Percentiles rank a stretch among this genome's conserved stretches.
Conservation (phyloP, 2,888 invertebrate genomes). For the Caenorhabditis zanzibari region DNA sequence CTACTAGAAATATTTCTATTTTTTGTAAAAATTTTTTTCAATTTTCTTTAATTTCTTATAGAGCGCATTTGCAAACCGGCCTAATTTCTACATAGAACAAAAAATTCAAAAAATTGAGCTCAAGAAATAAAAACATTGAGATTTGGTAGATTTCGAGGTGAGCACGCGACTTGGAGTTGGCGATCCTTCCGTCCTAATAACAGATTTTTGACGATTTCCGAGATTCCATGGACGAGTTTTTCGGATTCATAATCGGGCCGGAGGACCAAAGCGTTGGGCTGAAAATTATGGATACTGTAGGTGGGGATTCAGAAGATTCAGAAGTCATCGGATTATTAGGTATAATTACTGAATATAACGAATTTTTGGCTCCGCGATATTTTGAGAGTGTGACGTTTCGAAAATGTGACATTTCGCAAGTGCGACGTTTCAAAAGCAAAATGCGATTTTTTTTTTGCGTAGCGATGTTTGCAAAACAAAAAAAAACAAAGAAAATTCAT, state of each 20-base stretch:
- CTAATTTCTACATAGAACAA: too few relatives aligned
- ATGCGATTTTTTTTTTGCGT: too few relatives aligned
- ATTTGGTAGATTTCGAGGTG: slow-evolving; percentile 6
- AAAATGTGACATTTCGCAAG: too few relatives aligned
- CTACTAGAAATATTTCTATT: too few relatives aligned
- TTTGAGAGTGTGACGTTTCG: too few relatives aligned
- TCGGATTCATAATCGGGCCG: slow-evolving; percentile 46
- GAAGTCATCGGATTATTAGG: neutral
- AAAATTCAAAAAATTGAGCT: slow-evolving; percentile 18
- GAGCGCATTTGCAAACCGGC: too few relatives aligned
- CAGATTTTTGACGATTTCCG: slow-evolving; percentile 76
- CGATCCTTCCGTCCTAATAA: slow-evolving; percentile 70
- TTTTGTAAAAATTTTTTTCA: too few relatives aligned
- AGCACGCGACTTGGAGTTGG: slow-evolving; percentile 60
- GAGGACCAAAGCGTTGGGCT: slow-evolving; percentile 48
- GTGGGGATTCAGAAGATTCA: neutral
- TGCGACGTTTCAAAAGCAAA: too few relatives aligned
- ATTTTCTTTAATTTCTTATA: too few relatives aligned
- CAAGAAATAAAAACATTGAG: slow-evolving; percentile 40
- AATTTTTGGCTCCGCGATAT: neutral
- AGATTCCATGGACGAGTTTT: slow-evolving; percentile 67
- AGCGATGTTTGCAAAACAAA: too few relatives aligned
- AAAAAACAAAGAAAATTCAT: too few relatives aligned
- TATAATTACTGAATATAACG: neutral
- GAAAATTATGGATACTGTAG: slow-evolving; percentile 2